Conservation (phyloP, 2,888 invertebrate species). For the Nemapogon koenigi region DNA sequence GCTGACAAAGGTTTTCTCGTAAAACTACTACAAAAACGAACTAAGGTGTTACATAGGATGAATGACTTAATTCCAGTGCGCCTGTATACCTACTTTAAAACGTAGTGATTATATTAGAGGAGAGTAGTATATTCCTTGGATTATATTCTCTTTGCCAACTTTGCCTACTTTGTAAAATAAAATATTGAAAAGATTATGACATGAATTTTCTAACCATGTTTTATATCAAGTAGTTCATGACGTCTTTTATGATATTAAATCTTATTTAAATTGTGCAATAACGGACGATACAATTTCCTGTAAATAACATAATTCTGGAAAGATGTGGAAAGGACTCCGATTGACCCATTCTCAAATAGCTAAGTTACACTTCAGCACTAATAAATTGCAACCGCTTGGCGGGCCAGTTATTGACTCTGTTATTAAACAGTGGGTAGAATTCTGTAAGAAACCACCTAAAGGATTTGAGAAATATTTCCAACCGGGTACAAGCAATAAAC, state of each 20-base stretch:
- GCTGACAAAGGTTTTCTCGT: no score
- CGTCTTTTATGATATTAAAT: conserved; percentile 34
- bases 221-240: conserved; percentile 32
- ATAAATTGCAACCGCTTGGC: conserved; percentile 49
- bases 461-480: conserved; percentile 94
- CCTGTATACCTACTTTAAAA: no score
- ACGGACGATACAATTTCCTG: conserved; percentile 15
- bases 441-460: conserved; percentile 85
- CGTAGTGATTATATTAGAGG: no score
- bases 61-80: no score
- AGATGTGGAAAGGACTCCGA: conserved; percentile 56
- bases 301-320: conserved; percentile 30
- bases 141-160: no score
- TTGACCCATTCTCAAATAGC: conserved; percentile 53
- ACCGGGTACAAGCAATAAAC: conserved; percentile 62
- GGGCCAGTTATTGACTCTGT: conserved; percentile 64
- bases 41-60: no score
- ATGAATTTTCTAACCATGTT: conserved; percentile 50
- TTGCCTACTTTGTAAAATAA: no score
- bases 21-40: no score
- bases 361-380: conserved; percentile 48
- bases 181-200: no score
- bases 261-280: conserved; percentile 43
- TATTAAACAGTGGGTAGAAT: conserved; percentile 66
- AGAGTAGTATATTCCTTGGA: no score